Percentiles rank a stretch among this genome's conserved stretches.
phyloP scores from a whole-genome alignment of 2,113 vertebrate genomes.

The Callionymus lyra region DNA sequence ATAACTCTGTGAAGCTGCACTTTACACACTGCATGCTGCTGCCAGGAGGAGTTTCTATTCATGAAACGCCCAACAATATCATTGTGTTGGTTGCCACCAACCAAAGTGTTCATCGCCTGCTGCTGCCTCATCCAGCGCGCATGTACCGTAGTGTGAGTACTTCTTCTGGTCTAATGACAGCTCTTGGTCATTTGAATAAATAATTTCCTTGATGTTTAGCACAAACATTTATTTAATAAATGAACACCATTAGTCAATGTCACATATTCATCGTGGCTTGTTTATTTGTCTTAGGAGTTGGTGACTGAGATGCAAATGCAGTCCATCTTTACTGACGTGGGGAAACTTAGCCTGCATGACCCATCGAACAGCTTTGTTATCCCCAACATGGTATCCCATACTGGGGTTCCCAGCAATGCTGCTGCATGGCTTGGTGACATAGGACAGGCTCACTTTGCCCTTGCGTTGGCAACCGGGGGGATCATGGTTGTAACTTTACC shows the following conservation, averaged over 20 bases:
- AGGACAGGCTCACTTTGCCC: constrained; percentile 81
- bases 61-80: constrained; percentile 78
- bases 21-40: constrained; percentile 75
- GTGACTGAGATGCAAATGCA: constrained; percentile 84
- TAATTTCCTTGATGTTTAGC: too few species aligned
- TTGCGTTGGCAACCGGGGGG: constrained; percentile 76
- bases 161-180: too few species aligned
- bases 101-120: constrained; percentile 81
- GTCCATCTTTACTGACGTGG: constrained; percentile 83
- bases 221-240: too few species aligned
- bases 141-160: constrained; percentile 84
- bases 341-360: constrained; percentile 79
- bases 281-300: constrained; percentile 70
- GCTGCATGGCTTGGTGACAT: constrained; percentile 77
- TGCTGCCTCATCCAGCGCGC: constrained; percentile 80
- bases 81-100: constrained; percentile 77
- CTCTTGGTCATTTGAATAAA: too few species aligned
- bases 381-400: constrained; percentile 55
- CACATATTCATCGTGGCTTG: neutral
- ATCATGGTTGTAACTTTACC: constrained; percentile 82
- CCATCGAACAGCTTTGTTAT: constrained; percentile 70
- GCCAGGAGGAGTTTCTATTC: constrained; percentile 78
- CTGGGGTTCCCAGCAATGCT: constrained; percentile 48
- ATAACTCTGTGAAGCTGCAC: constrained; percentile 73
- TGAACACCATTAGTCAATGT: neutral